Conservation (phyloP, 2,797 vertebrate species). For the Heliangelus exortis region DNA sequence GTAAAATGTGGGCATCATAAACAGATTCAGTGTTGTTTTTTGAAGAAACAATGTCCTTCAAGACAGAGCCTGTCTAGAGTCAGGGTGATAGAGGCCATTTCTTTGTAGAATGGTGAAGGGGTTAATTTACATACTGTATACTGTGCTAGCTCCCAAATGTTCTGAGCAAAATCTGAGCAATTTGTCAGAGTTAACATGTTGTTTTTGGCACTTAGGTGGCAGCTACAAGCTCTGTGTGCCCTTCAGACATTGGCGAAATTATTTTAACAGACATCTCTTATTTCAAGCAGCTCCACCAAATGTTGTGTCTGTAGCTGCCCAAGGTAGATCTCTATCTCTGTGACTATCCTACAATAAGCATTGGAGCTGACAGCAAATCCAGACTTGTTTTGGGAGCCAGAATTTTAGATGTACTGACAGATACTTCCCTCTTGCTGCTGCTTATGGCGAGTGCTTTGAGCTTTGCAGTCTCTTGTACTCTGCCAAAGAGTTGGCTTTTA, state of each 20-base stretch:
- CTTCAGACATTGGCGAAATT: not conserved
- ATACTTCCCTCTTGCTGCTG: not conserved
- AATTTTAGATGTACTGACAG: not conserved
- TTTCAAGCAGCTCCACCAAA: not conserved
- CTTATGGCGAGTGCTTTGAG: not conserved
- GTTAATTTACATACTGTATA: not conserved
- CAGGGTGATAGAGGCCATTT: not conserved
- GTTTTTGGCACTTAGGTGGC: not conserved
- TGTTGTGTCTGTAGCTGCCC: not conserved
- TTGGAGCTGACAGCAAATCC: not conserved
- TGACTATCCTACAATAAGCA: not conserved
- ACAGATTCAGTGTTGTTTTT: not conserved
- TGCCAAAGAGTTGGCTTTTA: not conserved
- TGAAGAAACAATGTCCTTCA: not conserved
- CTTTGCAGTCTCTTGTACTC: not conserved
- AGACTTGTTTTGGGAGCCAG: not conserved
- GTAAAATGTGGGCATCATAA: not conserved
- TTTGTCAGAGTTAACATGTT: not conserved
- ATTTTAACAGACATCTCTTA: not conserved
- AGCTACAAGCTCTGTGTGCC: not conserved
- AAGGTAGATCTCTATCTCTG: not conserved
- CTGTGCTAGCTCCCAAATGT: not conserved
- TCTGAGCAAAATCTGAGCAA: not conserved
- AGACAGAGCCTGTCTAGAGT: not conserved
- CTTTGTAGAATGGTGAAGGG: not conserved